phyloP scores from a whole-genome alignment of 1,140 invertebrate species.

The Palaemon carinicauda region DNA sequence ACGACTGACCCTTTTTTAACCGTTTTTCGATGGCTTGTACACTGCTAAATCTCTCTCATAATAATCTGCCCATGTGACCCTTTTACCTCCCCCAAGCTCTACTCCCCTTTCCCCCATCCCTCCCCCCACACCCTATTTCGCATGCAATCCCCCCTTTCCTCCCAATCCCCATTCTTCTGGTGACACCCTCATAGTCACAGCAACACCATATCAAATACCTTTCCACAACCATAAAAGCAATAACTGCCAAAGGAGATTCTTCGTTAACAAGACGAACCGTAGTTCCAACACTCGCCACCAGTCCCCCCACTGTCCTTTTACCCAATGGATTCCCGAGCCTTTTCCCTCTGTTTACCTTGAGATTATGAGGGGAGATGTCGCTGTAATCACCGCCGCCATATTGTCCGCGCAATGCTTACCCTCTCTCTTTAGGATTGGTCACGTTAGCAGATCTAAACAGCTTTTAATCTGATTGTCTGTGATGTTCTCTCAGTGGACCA shows the following conservation, averaged over 20 bases:
- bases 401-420: slow-evolving; percentile 49
- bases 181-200: background rate
- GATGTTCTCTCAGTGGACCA: background rate
- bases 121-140: too few relatives aligned
- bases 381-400: slow-evolving; percentile 54
- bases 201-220: background rate
- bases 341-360: slow-evolving; percentile 56
- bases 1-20: too few relatives aligned
- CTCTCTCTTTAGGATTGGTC: slow-evolving; percentile 42
- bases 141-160: too few relatives aligned
- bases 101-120: too few relatives aligned
- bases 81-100: too few relatives aligned
- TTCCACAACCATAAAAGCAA: background rate
- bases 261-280: slow-evolving; percentile 12
- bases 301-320: background rate
- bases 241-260: slow-evolving; percentile 10
- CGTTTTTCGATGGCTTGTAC: too few relatives aligned
- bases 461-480: slow-evolving; percentile 21
- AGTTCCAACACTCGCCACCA: slow-evolving; percentile 10
- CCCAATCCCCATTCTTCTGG: background rate
- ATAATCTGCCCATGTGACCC: too few relatives aligned
- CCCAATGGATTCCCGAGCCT: slow-evolving; percentile 3
- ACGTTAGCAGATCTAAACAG: slow-evolving; percentile 20
- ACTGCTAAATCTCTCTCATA: too few relatives aligned
- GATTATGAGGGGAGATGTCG: slow-evolving; percentile 56